Conservation (phyloP, 2,113 vertebrate species). For the Promerops cafer region DNA sequence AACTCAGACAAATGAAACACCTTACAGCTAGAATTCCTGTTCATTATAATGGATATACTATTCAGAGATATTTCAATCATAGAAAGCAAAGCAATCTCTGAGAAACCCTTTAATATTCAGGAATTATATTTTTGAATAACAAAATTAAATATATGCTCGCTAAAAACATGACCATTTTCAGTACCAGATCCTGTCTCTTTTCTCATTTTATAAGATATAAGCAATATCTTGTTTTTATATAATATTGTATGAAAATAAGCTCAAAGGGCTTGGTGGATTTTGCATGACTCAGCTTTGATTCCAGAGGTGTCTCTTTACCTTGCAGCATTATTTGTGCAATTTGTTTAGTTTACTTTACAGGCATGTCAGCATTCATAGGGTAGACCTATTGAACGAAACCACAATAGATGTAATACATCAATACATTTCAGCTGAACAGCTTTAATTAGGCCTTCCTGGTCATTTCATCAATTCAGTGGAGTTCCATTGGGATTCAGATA, state of each 20-base stretch:
- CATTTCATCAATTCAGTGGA: constrained; percentile 91
- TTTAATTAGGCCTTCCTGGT: constrained; percentile 99
- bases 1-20: neutral
- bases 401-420: constrained; percentile 99
- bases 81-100: neutral
- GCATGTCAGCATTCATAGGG: constrained; percentile 81
- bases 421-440: constrained; percentile 97
- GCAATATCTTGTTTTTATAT: constrained; percentile 26
- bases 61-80: neutral
- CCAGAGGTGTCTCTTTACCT: constrained; percentile 43
- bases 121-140: neutral
- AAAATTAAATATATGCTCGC: neutral
- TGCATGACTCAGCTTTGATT: constrained; percentile 57
- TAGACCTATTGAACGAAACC: constrained; percentile 91
- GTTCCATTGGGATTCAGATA: constrained; percentile 82
- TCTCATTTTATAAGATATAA: neutral
- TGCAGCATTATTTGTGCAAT: constrained; percentile 89
- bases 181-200: neutral
- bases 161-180: neutral
- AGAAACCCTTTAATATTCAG: neutral
- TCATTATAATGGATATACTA: neutral
- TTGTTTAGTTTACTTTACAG: constrained; percentile 89
- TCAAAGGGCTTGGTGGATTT: constrained; percentile 57
- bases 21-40: neutral
- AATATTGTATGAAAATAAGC: constrained; percentile 61